phyloP scores from a whole-genome alignment of 2,113 vertebrate species.

The Neogobius melanostomus region DNA sequence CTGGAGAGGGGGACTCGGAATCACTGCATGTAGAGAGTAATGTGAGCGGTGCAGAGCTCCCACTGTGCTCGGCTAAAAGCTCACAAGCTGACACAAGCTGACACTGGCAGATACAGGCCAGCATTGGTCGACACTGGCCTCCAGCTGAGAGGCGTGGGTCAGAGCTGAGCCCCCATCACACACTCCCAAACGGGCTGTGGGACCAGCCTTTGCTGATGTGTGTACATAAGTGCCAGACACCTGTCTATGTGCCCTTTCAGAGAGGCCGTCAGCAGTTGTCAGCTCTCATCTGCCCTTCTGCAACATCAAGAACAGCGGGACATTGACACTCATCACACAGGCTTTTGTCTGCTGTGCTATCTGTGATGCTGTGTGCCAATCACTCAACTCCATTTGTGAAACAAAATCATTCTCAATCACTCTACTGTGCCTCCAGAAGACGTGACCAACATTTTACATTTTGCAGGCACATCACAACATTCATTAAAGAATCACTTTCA shows the following conservation, averaged over 20 bases:
- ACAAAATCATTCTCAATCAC: conserved; percentile 27
- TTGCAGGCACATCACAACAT: background rate
- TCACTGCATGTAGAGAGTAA: conserved; percentile 43
- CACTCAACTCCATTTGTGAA: background rate
- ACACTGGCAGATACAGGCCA: conserved; percentile 9
- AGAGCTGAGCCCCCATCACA: conserved; percentile 56
- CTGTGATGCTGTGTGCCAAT: conserved; percentile 17
- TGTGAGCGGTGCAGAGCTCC: conserved; percentile 32
- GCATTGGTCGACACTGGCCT: conserved; percentile 31
- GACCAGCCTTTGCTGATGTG: conserved; percentile 41
- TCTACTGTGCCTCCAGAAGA: conserved; percentile 34
- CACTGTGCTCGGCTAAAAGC: conserved; percentile 30
- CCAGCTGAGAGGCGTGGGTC: conserved; percentile 63
- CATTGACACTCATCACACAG: conserved; percentile 32
- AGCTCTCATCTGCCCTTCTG: conserved; percentile 34
- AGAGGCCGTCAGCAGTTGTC: conserved; percentile 56
- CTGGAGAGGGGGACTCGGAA: conserved; percentile 25
- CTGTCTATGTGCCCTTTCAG: conserved; percentile 56
- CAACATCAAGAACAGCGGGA: conserved; percentile 39
- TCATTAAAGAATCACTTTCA: background rate
- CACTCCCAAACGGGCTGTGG: conserved; percentile 44
- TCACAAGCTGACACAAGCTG: conserved; percentile 57
- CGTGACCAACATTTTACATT: background rate
- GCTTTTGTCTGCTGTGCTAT: conserved; percentile 29
- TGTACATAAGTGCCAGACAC: conserved; percentile 47